phyloP scores from a whole-genome alignment of 2,113 vertebrate species.

The Ranitomeya variabilis region DNA sequence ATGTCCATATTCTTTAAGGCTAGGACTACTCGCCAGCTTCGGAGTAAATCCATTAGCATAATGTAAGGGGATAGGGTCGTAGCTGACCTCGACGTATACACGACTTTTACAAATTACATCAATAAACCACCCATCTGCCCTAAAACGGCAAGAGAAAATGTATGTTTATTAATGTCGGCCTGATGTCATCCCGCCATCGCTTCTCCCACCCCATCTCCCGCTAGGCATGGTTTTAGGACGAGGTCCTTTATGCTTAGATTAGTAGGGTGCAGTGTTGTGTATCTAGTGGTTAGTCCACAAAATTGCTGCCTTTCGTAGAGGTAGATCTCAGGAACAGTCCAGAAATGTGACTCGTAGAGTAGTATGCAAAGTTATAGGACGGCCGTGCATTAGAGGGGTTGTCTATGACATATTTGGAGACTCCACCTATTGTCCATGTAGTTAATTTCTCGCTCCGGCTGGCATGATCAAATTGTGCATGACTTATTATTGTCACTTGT shows the following conservation, averaged over 20 bases:
- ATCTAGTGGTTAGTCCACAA: neutral
- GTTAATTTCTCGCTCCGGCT: neutral
- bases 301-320: neutral
- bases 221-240: neutral
- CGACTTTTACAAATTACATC: too few relatives aligned
- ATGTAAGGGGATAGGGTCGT: too few relatives aligned
- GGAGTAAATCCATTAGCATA: too few relatives aligned
- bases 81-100: too few relatives aligned
- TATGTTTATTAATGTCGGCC: too few relatives aligned
- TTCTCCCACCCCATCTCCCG: neutral
- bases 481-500: neutral
- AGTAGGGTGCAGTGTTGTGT: neutral
- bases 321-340: neutral
- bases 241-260: neutral
- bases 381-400: too few relatives aligned
- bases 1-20: too few relatives aligned
- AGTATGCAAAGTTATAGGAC: neutral
- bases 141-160: too few relatives aligned
- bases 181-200: neutral
- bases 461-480: neutral
- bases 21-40: too few relatives aligned
- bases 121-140: too few relatives aligned
- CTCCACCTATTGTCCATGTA: neutral
- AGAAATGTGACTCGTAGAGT: neutral
- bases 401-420: too few relatives aligned